These are phyloP conservation scores for Oryzias melastigma DNA, from an alignment of 2,113 vertebrate genomes.

Conservation along the genomic window DNA sequence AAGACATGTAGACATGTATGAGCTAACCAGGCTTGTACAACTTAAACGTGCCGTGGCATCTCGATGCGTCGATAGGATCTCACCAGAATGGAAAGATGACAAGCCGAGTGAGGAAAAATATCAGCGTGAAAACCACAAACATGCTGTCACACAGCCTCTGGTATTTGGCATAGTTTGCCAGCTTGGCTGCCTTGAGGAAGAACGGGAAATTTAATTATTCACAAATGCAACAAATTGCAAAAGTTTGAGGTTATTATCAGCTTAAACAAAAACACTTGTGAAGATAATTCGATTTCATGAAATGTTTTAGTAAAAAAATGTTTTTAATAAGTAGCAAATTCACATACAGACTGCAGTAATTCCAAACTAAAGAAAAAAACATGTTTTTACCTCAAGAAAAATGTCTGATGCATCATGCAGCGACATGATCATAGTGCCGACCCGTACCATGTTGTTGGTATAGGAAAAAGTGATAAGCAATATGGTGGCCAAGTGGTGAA, in stretches of 20 bases:
- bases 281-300: neutral
- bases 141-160: constrained; percentile 90
- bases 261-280: neutral
- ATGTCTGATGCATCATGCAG: constrained; percentile 87
- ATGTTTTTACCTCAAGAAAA: constrained; percentile 85
- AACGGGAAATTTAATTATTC: constrained; percentile 26
- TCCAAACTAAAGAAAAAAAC: too few species aligned
- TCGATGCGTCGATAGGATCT: constrained; percentile 55
- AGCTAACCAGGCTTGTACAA: neutral
- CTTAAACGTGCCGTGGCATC: too few species aligned
- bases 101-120: constrained; percentile 88
- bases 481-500: constrained; percentile 86
- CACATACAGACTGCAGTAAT: too few species aligned
- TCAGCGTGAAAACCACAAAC: constrained; percentile 87
- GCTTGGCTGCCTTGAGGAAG: constrained; percentile 87
- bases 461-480: constrained; percentile 88
- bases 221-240: neutral
- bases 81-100: constrained; percentile 91
- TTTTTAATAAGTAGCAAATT: too few species aligned
- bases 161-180: constrained; percentile 96
- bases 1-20: neutral
- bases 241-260: neutral
- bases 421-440: constrained; percentile 86
- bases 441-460: constrained; percentile 88
- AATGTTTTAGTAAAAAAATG: too few species aligned